phyloP scores from a whole-genome alignment of 2,797 vertebrate genomes.

The Paratrypauchen microcephalus region DNA sequence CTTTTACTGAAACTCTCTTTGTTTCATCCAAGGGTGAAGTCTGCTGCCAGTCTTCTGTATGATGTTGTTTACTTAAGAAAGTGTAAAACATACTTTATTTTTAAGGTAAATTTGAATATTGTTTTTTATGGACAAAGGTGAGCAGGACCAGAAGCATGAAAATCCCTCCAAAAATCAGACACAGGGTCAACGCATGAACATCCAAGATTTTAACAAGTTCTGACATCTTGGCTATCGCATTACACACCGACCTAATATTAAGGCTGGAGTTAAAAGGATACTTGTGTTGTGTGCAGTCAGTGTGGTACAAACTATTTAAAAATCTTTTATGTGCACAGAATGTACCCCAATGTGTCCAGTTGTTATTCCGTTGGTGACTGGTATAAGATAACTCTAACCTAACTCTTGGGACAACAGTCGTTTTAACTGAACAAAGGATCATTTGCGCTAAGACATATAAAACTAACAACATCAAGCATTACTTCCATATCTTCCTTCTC shows the following conservation, averaged over 20 bases:
- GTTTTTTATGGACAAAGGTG: slow-evolving; percentile 1
- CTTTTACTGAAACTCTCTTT: background rate
- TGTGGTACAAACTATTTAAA: background rate
- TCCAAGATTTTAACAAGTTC: background rate
- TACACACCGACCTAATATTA: background rate
- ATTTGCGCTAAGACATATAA: background rate
- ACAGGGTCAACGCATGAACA: background rate
- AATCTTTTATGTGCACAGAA: slow-evolving; percentile 1
- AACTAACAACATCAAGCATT: background rate
- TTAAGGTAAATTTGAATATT: background rate
- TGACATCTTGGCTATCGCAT: background rate
- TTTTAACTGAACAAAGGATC: background rate
- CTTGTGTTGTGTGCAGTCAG: background rate
- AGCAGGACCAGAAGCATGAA: background rate
- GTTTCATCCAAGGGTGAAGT: background rate
- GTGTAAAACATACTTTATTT: background rate
- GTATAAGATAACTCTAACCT: background rate
- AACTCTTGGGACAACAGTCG: background rate
- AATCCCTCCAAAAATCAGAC: background rate
- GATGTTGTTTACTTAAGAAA: slow-evolving; percentile 3
- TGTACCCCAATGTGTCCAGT: background rate
- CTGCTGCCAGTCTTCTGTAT: background rate
- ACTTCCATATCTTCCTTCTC: background rate
- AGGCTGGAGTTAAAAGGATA: background rate
- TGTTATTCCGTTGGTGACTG: background rate